Evolutionary conservation across 2,113 vertebrate species (phyloP), one percentile per base, ranked within the genome.

Genomic region (Colistium nudipinnis): DNA sequence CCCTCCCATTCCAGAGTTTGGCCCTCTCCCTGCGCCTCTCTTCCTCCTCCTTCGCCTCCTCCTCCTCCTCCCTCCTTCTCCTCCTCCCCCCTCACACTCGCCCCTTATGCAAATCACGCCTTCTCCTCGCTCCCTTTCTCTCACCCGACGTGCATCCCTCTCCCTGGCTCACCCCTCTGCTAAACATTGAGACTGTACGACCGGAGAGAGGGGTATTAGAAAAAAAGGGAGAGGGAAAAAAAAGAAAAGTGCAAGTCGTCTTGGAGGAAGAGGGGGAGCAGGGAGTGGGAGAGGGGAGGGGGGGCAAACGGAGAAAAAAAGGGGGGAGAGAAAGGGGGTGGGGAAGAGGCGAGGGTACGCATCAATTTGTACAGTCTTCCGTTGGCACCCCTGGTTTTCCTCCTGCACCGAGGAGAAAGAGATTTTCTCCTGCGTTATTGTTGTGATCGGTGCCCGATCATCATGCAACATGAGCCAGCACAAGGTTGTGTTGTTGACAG

Each of bases 331-430:
- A 86, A 83, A 81, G 81, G 88, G 87, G 90, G 86, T 82, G 87
- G 87, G 88, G 87, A 88, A 89, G 86, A 89, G 84, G 72, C 81
- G 83, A 88, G 88, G 89, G 92, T 89, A 92, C 90, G 91, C 91
- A 92, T 93, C 92, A 93, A 93, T 93, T 91, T 93, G 90, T 93
- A 90, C 90, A 92, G 92, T 92, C 89, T 88, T 90, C 90, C 88
- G 78, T 86, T 91, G 81, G 91, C 88, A 90, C 90, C 91, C 91
- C 87, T 75, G 85, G 74, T 89, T 88, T 88, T 66, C 54, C 60
- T 52, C 82, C 87, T 78, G 88, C 89, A 84, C 82, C 85, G 87
- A 88, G 62, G 57, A 81, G 78, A 79, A 76, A 86, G 83, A 78
- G 81, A 61, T 78, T 88, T 33, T 53, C 51, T 85, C 78, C 81